phyloP scores from a whole-genome alignment of 2,113 vertebrate species.

The Chroicocephalus ridibundus region DNA sequence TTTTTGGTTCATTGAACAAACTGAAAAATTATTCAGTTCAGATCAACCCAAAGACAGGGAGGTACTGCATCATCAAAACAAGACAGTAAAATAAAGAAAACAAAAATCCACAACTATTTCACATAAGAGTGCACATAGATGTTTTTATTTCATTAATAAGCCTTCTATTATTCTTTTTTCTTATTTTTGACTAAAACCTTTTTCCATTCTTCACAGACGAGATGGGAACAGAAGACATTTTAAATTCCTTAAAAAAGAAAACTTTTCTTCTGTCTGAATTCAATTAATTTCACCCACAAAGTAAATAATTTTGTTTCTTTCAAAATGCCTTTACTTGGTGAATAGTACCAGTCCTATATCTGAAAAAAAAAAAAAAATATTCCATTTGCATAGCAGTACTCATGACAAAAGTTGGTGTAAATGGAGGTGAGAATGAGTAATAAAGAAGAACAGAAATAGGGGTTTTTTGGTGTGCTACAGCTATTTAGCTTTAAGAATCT shows the following conservation, averaged over 20 bases:
- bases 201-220: not conserved
- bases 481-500: not conserved
- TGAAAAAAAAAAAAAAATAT: not conserved
- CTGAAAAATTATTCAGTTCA: not conserved
- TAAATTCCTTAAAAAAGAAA: not conserved
- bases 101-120: not conserved
- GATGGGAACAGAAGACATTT: not conserved
- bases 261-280: not conserved
- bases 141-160: not conserved
- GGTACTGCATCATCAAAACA: not conserved
- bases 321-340: not conserved
- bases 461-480: rapidly evolving
- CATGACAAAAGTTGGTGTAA: not conserved
- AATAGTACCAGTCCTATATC: not conserved
- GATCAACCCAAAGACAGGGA: not conserved
- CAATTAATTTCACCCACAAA: not conserved
- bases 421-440: not conserved
- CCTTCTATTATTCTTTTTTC: not conserved
- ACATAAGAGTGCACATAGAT: not conserved
- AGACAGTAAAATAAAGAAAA: not conserved
- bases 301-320: not conserved
- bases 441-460: not conserved
- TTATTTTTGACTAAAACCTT: not conserved
- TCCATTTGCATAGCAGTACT: not conserved
- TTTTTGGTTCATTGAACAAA: not conserved